phyloP scores from a whole-genome alignment of 1,140 invertebrate genomes.

The Cylas formicarius region DNA sequence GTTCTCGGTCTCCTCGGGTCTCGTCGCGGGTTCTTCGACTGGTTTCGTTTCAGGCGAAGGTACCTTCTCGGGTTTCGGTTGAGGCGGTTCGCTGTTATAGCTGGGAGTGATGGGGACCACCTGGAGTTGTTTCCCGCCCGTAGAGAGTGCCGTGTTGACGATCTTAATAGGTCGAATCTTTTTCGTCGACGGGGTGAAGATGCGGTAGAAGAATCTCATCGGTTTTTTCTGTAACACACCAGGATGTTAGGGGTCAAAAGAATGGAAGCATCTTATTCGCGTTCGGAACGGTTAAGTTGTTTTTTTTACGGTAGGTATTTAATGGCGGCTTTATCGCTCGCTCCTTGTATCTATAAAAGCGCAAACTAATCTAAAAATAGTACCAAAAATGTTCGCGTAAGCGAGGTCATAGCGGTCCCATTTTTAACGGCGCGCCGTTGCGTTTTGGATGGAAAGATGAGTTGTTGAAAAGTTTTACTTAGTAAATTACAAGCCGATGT shows the following conservation, averaged over 20 bases:
- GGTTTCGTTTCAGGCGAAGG: constrained; percentile 10
- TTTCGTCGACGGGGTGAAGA: constrained; percentile 42
- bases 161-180: constrained; percentile 39
- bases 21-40: background rate
- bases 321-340: too few relatives aligned
- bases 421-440: too few relatives aligned
- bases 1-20: constrained; percentile 21
- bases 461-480: too few relatives aligned
- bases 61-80: constrained; percentile 19
- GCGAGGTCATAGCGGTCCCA: too few relatives aligned
- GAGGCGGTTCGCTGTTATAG: constrained; percentile 4
- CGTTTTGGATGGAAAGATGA: too few relatives aligned
- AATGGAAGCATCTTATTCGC: too few relatives aligned
- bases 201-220: constrained; percentile 56
- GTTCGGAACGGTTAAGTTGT: too few relatives aligned
- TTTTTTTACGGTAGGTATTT: too few relatives aligned
- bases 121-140: constrained; percentile 36
- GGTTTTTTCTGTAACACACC: constrained; percentile 49
- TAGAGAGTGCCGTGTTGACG: constrained; percentile 32
- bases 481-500: too few relatives aligned
- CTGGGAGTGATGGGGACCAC: constrained; percentile 31
- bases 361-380: too few relatives aligned
- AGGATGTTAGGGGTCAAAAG: constrained; percentile 8
- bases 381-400: too few relatives aligned
- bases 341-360: too few relatives aligned